A percentile compares a stretch with the other conserved stretches of the same genome.
Conservation (phyloP, 2,888 invertebrate genomes). For the Tineola bisselliella region DNA sequence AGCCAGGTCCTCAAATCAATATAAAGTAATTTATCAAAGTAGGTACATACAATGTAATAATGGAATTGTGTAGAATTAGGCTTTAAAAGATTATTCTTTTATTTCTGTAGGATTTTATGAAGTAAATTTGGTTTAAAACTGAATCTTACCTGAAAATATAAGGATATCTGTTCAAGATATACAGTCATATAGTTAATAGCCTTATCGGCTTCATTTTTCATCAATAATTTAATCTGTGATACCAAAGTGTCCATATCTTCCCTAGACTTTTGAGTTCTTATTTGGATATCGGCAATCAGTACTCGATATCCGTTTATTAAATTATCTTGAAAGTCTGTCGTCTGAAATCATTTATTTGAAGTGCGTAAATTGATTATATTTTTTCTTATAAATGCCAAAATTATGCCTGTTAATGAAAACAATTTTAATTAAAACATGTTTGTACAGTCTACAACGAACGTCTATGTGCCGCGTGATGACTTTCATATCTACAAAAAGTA, state of each 20-base stretch:
- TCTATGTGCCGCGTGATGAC: too few relatives aligned
- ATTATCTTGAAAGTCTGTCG: slow-evolving; percentile 59
- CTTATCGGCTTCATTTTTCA: slow-evolving; percentile 63
- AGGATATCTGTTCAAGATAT: slow-evolving; percentile 57
- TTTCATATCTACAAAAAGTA: too few relatives aligned
- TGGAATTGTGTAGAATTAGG: too few relatives aligned
- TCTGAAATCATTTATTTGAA: slow-evolving; percentile 30
- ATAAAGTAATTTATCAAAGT: too few relatives aligned
- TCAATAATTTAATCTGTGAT: slow-evolving; percentile 57
- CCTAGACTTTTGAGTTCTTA: slow-evolving; percentile 54
- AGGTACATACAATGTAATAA: too few relatives aligned
- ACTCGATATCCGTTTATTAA: slow-evolving; percentile 59
- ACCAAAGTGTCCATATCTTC: slow-evolving; percentile 62
- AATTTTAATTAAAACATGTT: too few relatives aligned
- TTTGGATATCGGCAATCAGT: slow-evolving; percentile 56
- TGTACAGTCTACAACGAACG: too few relatives aligned
- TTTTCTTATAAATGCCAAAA: not conserved
- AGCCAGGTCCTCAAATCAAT: too few relatives aligned
- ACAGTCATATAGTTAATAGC: slow-evolving; percentile 63
- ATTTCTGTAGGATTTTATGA: too few relatives aligned
- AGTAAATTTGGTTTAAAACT: too few relatives aligned
- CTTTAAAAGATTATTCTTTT: too few relatives aligned
- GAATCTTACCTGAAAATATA: slow-evolving; percentile 56
- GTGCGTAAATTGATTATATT: not conserved
- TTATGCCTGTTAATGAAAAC: too few relatives aligned